phyloP scores from a whole-genome alignment of 2,888 invertebrate genomes.

The Macaria notata region DNA sequence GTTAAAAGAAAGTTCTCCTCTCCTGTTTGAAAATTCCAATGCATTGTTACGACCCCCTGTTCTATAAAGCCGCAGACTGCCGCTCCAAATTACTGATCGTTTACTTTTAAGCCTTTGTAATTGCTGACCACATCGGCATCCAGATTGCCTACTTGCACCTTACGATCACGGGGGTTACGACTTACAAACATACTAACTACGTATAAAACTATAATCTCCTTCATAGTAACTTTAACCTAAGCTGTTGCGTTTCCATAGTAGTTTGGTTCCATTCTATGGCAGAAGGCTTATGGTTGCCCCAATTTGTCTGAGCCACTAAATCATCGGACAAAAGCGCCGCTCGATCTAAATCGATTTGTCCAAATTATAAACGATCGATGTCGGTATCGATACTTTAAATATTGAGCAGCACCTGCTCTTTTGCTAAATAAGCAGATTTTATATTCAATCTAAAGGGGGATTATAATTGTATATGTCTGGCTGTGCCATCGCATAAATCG shows the following conservation, averaged over 20 bases:
- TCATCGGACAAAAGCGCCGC: constrained; percentile 77
- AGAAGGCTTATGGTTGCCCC: constrained; percentile 48
- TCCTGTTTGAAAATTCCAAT: constrained; percentile 23
- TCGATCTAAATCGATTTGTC: constrained; percentile 78
- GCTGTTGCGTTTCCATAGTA: not conserved
- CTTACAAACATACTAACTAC: constrained; percentile 36
- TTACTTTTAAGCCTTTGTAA: constrained; percentile 73
- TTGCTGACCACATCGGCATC: constrained; percentile 66
- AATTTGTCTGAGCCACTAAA: constrained; percentile 78
- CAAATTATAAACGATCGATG: constrained; percentile 65
- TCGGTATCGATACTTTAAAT: constrained; percentile 54
- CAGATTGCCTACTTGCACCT: constrained; percentile 53
- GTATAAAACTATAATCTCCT: constrained; percentile 36
- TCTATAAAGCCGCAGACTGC: constrained; percentile 54
- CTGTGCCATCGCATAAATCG: no score
- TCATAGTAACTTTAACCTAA: not conserved
- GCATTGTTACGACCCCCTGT: constrained; percentile 23
- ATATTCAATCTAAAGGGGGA: not conserved
- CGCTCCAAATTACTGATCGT: constrained; percentile 68
- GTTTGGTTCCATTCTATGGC: constrained; percentile 8
- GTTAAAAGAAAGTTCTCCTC: constrained; percentile 5
- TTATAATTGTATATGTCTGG: no score
- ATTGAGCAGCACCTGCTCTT: constrained; percentile 57
- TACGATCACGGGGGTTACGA: constrained; percentile 13
- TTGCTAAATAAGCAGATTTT: constrained; percentile 34